Conservation (phyloP, 2,113 vertebrate species). For the Lutjanus erythropterus region DNA sequence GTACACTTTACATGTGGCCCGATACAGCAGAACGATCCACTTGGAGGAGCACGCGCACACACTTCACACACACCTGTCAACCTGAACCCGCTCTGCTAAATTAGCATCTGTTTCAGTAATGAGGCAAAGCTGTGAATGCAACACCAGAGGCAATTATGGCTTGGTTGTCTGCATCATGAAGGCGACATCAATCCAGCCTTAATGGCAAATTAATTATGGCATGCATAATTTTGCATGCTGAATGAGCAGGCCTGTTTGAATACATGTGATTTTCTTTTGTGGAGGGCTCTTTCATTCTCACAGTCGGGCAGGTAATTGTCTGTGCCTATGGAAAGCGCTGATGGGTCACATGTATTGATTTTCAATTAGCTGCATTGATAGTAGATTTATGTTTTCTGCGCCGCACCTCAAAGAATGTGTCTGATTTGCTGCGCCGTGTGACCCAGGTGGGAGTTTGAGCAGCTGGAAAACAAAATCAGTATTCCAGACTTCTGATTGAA, state of each 20-base stretch:
- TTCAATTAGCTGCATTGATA: conserved; percentile 35
- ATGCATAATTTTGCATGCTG: conserved; percentile 76
- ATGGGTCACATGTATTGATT: conserved; percentile 40
- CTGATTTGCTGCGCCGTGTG: conserved; percentile 1
- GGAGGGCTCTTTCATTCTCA: conserved; percentile 27
- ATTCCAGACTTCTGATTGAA: conserved; percentile 22
- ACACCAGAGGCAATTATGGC: conserved; percentile 78
- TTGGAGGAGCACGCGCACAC: conserved; percentile 12
- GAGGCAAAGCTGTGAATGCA: conserved; percentile 70
- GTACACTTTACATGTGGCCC: background rate
- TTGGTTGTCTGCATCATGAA: conserved; percentile 71
- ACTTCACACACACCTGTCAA: conserved; percentile 65
- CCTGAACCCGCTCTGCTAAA: conserved; percentile 62
- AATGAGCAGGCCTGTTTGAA: conserved; percentile 61
- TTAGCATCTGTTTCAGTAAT: conserved; percentile 83
- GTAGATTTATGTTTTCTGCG: background rate
- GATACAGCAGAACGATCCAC: conserved; percentile 3
- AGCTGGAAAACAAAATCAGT: conserved; percentile 35
- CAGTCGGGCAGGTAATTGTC: conserved; percentile 48
- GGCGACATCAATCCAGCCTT: conserved; percentile 76
- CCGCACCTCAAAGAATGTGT: background rate
- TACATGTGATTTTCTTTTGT: conserved; percentile 51
- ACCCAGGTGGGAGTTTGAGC: conserved; percentile 1
- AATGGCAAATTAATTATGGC: conserved; percentile 84
- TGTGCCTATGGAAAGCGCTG: conserved; percentile 13